Base-by-base conservation (phyloP, 2,797 vertebrate species). In the Gymnodraco acuticeps region DNA sequence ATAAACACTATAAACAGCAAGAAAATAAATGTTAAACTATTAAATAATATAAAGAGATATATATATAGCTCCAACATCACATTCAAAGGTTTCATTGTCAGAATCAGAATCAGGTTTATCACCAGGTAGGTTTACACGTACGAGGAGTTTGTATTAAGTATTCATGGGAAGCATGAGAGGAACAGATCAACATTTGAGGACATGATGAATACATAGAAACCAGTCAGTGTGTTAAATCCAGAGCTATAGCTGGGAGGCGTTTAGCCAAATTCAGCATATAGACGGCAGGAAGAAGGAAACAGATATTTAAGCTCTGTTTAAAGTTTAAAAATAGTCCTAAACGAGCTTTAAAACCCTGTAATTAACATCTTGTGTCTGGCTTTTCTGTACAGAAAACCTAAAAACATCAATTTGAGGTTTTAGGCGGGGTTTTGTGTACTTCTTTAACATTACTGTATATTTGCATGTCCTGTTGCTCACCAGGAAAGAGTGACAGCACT, bases 381-480 rank as follows among this genome's bases (percentile, higher is more conserved):
- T 13, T 70, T 11, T 68, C 20, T 48, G 3, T 19, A 67, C 42
- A 41, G 9, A 59, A 38, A 23, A 69, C 1, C 23, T 13, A 31
- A 47, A 47, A 48, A 62, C 45, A n/a, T 4, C 45, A 63, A 33
- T 48, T 63, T 63, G 45, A 33, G 27, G 61, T 63, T 63, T 33
- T 63, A 9, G 41, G 33, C 33, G 33, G 33, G 33, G 33, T 38
- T 38, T 38, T 7, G 33, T 38, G 33, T 23, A 7, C 23, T 52
- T 42, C 20, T 60, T 60, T 3, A 23, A 33, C 23, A 27, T 9
- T 9, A 38, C 33, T 38, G 33, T 38, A 38, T 27, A 27, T 27
- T 27, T 27, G 27, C 33, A 38, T 38, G 33, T 15, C 19, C 63
- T 20, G 62, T 6, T 11, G 17, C 1, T 52, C n/a, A 20, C 14